phyloP scores from a whole-genome alignment of 2,113 vertebrate species.

The Heptranchias perlo region DNA sequence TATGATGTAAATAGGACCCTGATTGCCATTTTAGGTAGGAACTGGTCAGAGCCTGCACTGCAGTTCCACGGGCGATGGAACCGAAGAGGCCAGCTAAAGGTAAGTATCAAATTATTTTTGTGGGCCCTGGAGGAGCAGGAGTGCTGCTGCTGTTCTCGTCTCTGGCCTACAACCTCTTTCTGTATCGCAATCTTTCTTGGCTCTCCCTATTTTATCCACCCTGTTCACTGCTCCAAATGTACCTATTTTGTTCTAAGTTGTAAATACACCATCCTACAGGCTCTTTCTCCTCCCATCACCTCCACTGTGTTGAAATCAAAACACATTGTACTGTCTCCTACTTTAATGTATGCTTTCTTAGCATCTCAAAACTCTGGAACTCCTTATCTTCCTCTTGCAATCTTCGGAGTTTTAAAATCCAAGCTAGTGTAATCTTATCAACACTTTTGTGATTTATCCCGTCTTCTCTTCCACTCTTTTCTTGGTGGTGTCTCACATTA shows the following conservation, averaged over 20 bases:
- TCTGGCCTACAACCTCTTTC: background rate
- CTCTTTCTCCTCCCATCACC: background rate
- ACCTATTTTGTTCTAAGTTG: background rate
- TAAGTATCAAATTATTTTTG: background rate
- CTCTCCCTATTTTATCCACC: background rate
- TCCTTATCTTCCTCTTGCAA: background rate
- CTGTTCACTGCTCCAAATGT: background rate
- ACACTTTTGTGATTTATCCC: background rate
- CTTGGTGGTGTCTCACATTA: background rate
- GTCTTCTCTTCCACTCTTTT: background rate
- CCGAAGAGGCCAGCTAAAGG: background rate
- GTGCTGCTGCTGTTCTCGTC: background rate
- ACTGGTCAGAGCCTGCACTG: background rate
- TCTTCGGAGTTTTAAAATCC: background rate
- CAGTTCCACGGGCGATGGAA: background rate
- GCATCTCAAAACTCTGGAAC: too few relatives aligned
- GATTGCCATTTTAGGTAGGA: background rate
- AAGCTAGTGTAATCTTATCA: background rate
- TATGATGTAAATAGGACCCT: too few relatives aligned
- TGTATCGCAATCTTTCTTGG: background rate
- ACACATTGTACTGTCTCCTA: too few relatives aligned
- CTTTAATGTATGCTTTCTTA: too few relatives aligned
- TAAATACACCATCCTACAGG: background rate
- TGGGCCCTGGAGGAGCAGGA: background rate
- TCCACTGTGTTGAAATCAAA: too few relatives aligned